Evolutionary conservation across 2,797 vertebrate genomes (phyloP), one percentile per base, ranked within the genome.

Genomic region (Manis javanica): DNA sequence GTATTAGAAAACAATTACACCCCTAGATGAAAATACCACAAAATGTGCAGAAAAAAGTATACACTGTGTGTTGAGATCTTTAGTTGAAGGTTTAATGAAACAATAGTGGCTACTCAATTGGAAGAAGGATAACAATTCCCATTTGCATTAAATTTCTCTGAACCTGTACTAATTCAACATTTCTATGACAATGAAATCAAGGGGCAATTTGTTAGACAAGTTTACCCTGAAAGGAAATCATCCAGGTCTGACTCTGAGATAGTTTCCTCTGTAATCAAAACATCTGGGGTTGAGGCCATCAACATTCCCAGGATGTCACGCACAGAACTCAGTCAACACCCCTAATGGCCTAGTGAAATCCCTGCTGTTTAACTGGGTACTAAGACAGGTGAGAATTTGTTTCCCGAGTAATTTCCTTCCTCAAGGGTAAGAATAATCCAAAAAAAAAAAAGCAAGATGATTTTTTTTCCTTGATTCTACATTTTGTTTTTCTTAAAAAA

Each of bases 401-500:
- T 37, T 83, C 64, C 85, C 1, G 21, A 66, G 68, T 83, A 24
- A 93, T 55, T 93, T 55, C 63, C 83, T 93, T 91, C 72, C 57
- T 96, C 49, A 16, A 68, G 55, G 64, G 39, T 51, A 94, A 93
- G 53, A 93, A 96, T 26, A 75, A 75, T n/a, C 64, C n/a, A 39
- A 39, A 39, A 39, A 39, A 46, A 46, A 69, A 57, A 75, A 1
- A 59, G 13, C 55, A 94, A 39, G n/a, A 0, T 63, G 64, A 87
- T 84, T 78, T 34, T 42, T 42, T 91, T 55, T 61, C 53, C 49
- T 55, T 84, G 78, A 84, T 96, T 96, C 96, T 72, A 95, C 16
- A 42, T 57, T 90, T 91, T 94, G 53, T 64, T 90, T 75, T 61
- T 90, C 68, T 94, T 93, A 29, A 88, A 90, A 97, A 95, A 79